These are phyloP conservation scores for Pygoscelis antarcticus DNA, from an alignment of 2,113 vertebrate genomes.

Conservation along the genomic window DNA sequence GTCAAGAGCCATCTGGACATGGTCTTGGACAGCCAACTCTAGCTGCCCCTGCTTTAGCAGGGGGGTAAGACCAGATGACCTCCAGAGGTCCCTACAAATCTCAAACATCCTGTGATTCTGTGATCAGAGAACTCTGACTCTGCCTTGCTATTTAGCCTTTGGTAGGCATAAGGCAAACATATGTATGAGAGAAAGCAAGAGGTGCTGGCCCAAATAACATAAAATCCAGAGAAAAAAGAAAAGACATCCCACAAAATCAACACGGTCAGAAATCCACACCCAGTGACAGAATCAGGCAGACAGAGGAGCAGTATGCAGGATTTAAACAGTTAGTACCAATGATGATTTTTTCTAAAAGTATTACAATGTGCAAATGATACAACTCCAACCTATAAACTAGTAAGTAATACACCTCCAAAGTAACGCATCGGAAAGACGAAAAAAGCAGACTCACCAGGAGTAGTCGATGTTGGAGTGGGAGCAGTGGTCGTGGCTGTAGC, in stretches of 20 bases:
- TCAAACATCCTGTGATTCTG: no score
- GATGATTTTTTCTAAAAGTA: fast-evolving
- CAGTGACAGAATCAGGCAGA: fast-evolving
- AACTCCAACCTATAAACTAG: no score
- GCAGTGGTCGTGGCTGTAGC: fast-evolving
- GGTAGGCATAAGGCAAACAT: fast-evolving
- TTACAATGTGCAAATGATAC: no score
- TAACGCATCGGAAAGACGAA: fast-evolving
- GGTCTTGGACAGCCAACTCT: no score
- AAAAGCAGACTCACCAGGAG: fast-evolving
- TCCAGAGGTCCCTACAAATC: no score
- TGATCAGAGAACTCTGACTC: no score
- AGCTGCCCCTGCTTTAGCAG: no score
- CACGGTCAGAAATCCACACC: fast-evolving
- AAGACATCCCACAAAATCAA: not conserved
- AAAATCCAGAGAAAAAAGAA: fast-evolving
- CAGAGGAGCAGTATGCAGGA: fast-evolving
- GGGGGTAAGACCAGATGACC: no score
- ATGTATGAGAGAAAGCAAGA: fast-evolving
- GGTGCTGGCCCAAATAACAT: fast-evolving
- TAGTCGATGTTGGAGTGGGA: fast-evolving
- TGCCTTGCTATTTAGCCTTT: fast-evolving
- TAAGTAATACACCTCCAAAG: fast-evolving
- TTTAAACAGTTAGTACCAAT: fast-evolving
- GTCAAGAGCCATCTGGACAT: no score